Base-by-base conservation (phyloP, 2,113 vertebrate genomes). In the Paramisgurnus dabryanus region DNA sequence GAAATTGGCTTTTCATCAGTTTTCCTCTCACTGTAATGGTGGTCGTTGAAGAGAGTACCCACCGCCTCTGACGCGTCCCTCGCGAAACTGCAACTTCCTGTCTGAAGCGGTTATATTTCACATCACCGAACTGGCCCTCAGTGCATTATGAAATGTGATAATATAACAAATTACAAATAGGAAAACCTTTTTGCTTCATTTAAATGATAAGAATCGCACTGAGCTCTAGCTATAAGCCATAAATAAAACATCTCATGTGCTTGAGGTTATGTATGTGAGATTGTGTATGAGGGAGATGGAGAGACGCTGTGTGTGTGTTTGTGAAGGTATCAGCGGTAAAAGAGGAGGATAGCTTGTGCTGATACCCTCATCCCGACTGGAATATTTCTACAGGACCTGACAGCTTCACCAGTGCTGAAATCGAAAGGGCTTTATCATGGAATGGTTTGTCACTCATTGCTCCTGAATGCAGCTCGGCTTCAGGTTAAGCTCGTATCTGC, bases 1-100 rank as follows among this genome's bases (percentile, higher is more conserved):
- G 96, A 92, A 97, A 98, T 97, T 96, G 95, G 95, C 95, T 95
- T 94, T 98, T 98, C 95, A 97, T 97, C 95, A 98, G 95, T 92
- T 92, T 86, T 87, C 85, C 86, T 83, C 83, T 87, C 93, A 83
- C 85, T 70, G 84, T 86, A 84, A 89, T 86, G 84, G 93, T 93
- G 88, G 90, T 91, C 91, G 92, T 92, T 91, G 93, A 92, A 89
- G 87, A 71, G 81, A 84, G 65, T 53, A 18, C 89, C 90, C 91
- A 93, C 90, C 92, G 92, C 92, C 92, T 94, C 76, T n/a, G 93
- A 93, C 91, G 91, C 92, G 91, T 94, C 94, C 93, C 93, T 93
- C 91, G 92, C 90, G 89, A 86, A 86, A 34, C 63, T 69, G 55
- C 64, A 70, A 64, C 80, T 60, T 73, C 63, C 49, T 79, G n/a